A percentile compares a stretch with the other conserved stretches of the same genome.
Conservation (phyloP, 1,140 invertebrate species). For the Cephus cinctus region DNA sequence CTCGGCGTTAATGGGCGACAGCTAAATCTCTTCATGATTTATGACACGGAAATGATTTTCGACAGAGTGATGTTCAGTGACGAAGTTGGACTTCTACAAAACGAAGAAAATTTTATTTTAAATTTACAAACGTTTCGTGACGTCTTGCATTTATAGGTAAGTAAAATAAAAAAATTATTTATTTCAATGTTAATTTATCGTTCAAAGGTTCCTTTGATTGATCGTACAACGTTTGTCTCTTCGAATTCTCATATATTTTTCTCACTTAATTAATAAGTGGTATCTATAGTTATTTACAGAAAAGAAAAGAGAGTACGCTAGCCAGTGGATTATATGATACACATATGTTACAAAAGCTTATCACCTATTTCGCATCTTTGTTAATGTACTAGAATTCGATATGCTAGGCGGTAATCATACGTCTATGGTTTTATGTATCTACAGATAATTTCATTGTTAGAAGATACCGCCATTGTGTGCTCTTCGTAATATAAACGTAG, state of each 20-base stretch:
- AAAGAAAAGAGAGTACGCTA: conserved; percentile 21
- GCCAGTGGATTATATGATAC: conserved; percentile 29
- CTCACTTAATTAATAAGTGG: conserved; percentile 23
- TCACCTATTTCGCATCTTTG: neutral
- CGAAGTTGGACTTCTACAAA: too few species aligned
- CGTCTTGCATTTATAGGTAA: neutral
- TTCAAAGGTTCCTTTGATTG: too few species aligned
- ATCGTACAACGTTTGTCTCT: too few species aligned
- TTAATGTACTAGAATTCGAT: too few species aligned
- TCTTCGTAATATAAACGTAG: too few species aligned
- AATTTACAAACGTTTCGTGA: too few species aligned
- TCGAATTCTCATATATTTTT: conserved; percentile 34
- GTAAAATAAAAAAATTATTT: neutral
- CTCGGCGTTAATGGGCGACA: conserved; percentile 12
- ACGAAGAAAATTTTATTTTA: too few species aligned
- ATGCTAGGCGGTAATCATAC: too few species aligned
- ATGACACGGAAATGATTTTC: conserved; percentile 29
- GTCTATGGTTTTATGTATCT: too few species aligned
- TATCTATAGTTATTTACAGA: conserved; percentile 47
- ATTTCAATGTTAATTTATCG: too few species aligned
- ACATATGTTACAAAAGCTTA: conserved; percentile 38
- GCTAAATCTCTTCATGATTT: conserved; percentile 31
- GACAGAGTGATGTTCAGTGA: conserved; percentile 22
- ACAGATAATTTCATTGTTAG: too few species aligned
- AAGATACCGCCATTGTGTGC: too few species aligned